Evolutionary conservation across 2,113 vertebrate species (phyloP).

Genomic region (Cochlearius cochlearius): DNA sequence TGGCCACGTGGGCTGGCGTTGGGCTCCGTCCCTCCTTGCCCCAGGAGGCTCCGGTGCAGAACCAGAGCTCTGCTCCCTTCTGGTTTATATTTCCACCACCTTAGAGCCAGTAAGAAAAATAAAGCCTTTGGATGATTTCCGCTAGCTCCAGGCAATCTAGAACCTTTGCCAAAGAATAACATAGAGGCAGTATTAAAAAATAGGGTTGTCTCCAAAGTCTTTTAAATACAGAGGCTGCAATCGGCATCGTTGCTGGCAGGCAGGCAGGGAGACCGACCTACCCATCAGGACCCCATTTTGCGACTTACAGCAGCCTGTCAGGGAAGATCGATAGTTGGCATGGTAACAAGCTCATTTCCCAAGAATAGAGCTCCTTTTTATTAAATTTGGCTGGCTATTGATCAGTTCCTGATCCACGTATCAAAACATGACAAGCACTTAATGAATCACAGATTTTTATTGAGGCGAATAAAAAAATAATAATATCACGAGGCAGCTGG

Average conservation of each 20-base stretch:
- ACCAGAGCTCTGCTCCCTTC: background rate
- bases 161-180: slow-evolving; percentile 6
- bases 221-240: background rate
- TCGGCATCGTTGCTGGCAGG: slow-evolving; percentile 7
- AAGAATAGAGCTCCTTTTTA: slow-evolving; percentile 71
- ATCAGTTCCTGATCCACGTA: slow-evolving; percentile 70
- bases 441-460: slow-evolving; percentile 64
- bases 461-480: slow-evolving; percentile 43
- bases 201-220: background rate
- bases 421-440: slow-evolving; percentile 71
- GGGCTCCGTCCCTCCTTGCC: background rate
- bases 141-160: background rate
- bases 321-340: slow-evolving; percentile 78
- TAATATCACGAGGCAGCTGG: background rate
- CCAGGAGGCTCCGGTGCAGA: background rate
- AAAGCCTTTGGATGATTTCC: background rate
- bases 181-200: background rate
- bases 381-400: slow-evolving; percentile 78
- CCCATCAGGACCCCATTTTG: slow-evolving; percentile 62
- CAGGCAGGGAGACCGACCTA: slow-evolving; percentile 8
- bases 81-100: background rate
- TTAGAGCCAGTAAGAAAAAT: background rate
- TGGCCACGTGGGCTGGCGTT: rapidly evolving
- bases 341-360: slow-evolving; percentile 74
- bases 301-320: slow-evolving; percentile 58